These are phyloP conservation scores for Drosophila histrio DNA, from an alignment of 2,888 invertebrate genomes.

Conservation along the genomic window DNA sequence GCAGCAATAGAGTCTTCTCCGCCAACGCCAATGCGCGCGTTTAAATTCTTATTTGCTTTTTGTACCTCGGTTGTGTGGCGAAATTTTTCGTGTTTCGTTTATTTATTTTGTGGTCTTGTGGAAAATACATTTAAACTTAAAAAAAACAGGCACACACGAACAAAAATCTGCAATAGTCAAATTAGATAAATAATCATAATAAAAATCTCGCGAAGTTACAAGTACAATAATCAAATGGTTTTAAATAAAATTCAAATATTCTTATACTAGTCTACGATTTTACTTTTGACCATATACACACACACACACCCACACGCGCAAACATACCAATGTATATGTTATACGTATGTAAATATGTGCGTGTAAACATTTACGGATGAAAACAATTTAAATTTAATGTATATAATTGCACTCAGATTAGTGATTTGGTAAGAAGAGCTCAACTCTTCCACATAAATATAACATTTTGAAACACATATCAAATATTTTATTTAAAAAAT, in stretches of 20 bases:
- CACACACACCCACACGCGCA: not conserved
- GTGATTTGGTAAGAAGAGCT: not conserved
- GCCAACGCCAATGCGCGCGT: conserved; percentile 68
- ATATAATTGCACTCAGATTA: conserved; percentile 5
- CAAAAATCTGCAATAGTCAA: conserved; percentile 19
- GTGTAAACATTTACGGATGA: conserved; percentile 20
- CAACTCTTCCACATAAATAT: conserved; percentile 10
- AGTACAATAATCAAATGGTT: conserved; percentile 3
- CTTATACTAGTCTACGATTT: conserved; percentile 19
- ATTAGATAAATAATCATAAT: conserved; percentile 15
- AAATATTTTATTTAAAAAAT: conserved; percentile 13
- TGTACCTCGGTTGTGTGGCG: conserved; percentile 76
- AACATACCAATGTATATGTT: not conserved
- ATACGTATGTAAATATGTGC: conserved; percentile 10
- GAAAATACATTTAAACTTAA: conserved; percentile 42
- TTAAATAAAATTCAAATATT: conserved; percentile 9
- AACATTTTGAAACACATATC: conserved; percentile 4
- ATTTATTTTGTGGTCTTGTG: conserved; percentile 62
- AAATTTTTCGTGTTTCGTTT: conserved; percentile 78
- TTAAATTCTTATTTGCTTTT: conserved; percentile 78
- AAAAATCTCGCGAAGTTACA: conserved; percentile 8
- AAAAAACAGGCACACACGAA: conserved; percentile 17
- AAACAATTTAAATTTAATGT: conserved; percentile 20
- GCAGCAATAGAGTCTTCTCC: conserved; percentile 56
- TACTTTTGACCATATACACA: conserved; percentile 20